Conservation (phyloP, 1,140 invertebrate species). For the Achroia grisella region DNA sequence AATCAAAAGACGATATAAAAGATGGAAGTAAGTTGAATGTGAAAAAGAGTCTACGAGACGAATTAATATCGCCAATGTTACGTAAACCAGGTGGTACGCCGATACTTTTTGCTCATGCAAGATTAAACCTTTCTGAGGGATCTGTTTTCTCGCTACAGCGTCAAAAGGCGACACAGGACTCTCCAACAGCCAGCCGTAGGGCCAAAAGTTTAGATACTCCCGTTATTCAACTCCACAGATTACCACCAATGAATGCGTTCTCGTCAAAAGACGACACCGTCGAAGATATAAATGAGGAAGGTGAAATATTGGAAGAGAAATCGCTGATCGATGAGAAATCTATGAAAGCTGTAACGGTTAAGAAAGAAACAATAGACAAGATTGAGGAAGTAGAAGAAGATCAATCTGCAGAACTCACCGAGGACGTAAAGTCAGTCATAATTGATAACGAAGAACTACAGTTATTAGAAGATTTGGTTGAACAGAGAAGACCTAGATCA, state of each 20-base stretch:
- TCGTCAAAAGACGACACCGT: slow-evolving; percentile 91
- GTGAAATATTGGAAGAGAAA: slow-evolving; percentile 77
- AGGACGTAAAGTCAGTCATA: slow-evolving; percentile 60
- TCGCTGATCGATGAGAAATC: slow-evolving; percentile 63
- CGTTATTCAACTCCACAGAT: slow-evolving; percentile 83
- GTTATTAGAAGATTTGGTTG: slow-evolving; percentile 68
- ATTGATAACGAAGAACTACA: slow-evolving; percentile 75
- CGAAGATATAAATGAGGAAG: slow-evolving; percentile 78
- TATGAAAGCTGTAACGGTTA: slow-evolving; percentile 21
- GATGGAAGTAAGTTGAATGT: slow-evolving; percentile 43
- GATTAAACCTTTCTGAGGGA: slow-evolving; percentile 86
- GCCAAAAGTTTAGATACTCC: slow-evolving; percentile 89
- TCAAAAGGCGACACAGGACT: slow-evolving; percentile 81
- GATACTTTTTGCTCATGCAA: slow-evolving; percentile 83
- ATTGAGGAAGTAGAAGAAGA: slow-evolving; percentile 74
- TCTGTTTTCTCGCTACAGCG: slow-evolving; percentile 83
- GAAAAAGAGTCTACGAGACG: slow-evolving; percentile 65
- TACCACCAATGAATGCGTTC: slow-evolving; percentile 88
- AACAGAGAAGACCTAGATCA: slow-evolving; percentile 65
- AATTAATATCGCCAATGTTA: slow-evolving; percentile 75
- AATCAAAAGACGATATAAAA: slow-evolving; percentile 37
- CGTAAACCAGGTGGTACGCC: slow-evolving; percentile 82
- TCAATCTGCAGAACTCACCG: slow-evolving; percentile 31
- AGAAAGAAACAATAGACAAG: slow-evolving; percentile 65
- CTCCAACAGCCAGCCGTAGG: slow-evolving; percentile 81